These are phyloP conservation scores for Tetramorium alpestre DNA, from an alignment of 1,140 invertebrate species.

Conservation along the genomic window DNA sequence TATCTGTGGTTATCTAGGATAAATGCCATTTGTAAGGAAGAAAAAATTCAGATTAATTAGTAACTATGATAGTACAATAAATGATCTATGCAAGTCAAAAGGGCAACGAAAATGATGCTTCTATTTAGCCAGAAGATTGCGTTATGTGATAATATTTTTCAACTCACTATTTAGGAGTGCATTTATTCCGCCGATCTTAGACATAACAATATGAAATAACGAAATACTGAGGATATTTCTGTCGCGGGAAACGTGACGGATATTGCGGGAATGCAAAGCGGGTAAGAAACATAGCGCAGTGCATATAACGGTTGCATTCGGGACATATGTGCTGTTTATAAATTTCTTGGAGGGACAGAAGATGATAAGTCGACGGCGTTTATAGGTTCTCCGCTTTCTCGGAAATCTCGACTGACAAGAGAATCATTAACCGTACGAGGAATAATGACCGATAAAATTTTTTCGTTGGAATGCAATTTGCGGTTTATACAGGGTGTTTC, in stretches of 20 bases:
- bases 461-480: slow-evolving; percentile 4
- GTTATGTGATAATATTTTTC: background rate
- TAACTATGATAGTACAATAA: background rate
- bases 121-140: background rate
- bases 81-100: background rate
- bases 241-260: background rate
- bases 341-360: slow-evolving; percentile 54
- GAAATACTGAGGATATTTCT: slow-evolving; percentile 17
- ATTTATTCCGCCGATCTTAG: background rate
- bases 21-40: background rate
- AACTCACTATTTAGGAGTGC: background rate
- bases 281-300: slow-evolving; percentile 25
- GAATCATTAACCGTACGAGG: slow-evolving; percentile 25
- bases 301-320: slow-evolving; percentile 39
- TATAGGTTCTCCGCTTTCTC: slow-evolving; percentile 61
- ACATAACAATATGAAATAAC: slow-evolving; percentile 4
- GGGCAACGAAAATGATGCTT: background rate
- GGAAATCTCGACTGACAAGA: slow-evolving; percentile 58
- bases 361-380: slow-evolving; percentile 49
- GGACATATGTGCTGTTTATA: slow-evolving; percentile 53
- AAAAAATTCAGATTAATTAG: slow-evolving; percentile 11
- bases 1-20: background rate
- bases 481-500: background rate
- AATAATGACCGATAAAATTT: slow-evolving; percentile 67
- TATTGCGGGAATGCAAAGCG: slow-evolving; percentile 50